Evolutionary conservation across 2,113 vertebrate species (phyloP).

Genomic region (Prionailurus viverrinus): DNA sequence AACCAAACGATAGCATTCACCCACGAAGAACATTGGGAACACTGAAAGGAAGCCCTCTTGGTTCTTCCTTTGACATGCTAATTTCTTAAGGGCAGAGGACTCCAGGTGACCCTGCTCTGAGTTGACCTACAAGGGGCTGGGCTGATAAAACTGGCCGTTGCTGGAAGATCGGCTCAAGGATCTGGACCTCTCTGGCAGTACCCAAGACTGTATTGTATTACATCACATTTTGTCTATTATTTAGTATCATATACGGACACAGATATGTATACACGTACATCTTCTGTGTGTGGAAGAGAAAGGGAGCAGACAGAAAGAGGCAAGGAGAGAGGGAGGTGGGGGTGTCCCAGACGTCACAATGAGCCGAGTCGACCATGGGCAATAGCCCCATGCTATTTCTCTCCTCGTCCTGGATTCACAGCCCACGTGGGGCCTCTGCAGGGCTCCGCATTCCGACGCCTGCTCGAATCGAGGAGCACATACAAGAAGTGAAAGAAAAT

Average conservation of each 20-base stretch:
- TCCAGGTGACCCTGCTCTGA: background rate
- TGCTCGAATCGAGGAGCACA: background rate
- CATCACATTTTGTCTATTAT: background rate
- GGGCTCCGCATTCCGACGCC: background rate
- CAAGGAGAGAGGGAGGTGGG: too few species aligned
- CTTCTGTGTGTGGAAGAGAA: background rate
- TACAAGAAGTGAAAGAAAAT: background rate
- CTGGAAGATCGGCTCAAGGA: background rate
- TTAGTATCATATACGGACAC: background rate
- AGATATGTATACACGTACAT: too few species aligned
- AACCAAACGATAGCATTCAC: background rate
- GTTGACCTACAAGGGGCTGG: background rate
- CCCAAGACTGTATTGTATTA: background rate
- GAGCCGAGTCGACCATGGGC: background rate
- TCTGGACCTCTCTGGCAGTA: background rate
- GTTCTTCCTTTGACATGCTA: background rate
- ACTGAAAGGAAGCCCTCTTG: background rate
- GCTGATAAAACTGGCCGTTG: background rate
- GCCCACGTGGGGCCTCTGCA: fast-evolving
- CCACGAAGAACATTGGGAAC: background rate
- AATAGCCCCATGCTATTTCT: background rate
- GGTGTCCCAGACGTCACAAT: fast-evolving
- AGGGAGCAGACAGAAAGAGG: background rate
- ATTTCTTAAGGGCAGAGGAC: background rate
- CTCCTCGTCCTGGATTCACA: fast-evolving